A percentile compares a stretch with the other conserved stretches of the same genome.
These are phyloP conservation scores for Campoletis sonorensis DNA, from an alignment of 1,140 invertebrate genomes.

Conservation along the genomic window DNA sequence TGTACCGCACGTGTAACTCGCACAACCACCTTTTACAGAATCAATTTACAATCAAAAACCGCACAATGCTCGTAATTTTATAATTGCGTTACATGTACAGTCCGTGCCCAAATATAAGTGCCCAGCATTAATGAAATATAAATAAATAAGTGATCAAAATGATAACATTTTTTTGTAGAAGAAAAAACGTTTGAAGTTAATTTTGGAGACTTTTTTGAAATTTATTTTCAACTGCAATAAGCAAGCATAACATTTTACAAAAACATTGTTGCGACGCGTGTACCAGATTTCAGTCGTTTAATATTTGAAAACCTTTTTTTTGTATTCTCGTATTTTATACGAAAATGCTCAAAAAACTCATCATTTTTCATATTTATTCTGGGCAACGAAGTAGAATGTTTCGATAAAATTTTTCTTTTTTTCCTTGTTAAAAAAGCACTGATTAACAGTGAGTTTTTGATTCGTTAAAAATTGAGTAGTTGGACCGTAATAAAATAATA, in stretches of 20 bases:
- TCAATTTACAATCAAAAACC: slow-evolving; percentile 17
- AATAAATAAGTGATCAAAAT: no score
- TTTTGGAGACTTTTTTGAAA: neutral
- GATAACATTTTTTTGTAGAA: neutral
- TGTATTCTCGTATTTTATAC: no score
- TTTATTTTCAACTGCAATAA: neutral
- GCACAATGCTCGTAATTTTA: neutral
- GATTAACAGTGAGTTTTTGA: neutral
- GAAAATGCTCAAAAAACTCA: no score
- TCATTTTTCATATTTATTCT: no score
- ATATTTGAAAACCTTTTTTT: no score
- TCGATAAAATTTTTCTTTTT: neutral
- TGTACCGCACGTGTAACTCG: slow-evolving; percentile 73
- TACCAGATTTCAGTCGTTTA: no score
- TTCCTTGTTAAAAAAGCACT: neutral
- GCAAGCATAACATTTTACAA: no score
- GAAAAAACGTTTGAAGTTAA: neutral
- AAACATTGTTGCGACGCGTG: no score
- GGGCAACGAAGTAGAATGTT: slow-evolving; percentile 12
- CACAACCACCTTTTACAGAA: slow-evolving; percentile 64
- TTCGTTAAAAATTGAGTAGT: no score
- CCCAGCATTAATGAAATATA: no score
- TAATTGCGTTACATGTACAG: neutral
- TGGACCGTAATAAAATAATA: no score
- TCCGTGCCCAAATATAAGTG: neutral